phyloP scores from a whole-genome alignment of 2,113 vertebrate species.

The Collichthys lucidus region DNA sequence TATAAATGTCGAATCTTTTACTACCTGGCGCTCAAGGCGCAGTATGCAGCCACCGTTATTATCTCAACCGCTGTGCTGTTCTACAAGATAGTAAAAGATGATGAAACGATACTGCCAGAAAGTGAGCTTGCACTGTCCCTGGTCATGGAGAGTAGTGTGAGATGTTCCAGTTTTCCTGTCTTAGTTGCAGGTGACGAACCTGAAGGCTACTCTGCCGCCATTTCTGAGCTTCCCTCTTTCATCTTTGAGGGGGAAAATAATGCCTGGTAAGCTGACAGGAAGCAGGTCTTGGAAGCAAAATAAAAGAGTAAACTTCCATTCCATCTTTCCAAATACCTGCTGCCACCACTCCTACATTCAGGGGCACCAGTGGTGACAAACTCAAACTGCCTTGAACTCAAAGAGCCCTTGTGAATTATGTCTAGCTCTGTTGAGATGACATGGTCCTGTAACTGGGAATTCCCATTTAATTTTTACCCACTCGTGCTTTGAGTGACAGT shows the following conservation, averaged over 20 bases:
- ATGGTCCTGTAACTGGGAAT: slow-evolving; percentile 25
- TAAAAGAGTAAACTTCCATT: slow-evolving; percentile 15
- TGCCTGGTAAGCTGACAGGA: slow-evolving; percentile 20
- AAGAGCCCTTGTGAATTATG: slow-evolving; percentile 40
- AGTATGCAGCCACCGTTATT: slow-evolving; percentile 70
- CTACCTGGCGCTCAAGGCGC: slow-evolving; percentile 73
- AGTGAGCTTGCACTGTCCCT: slow-evolving; percentile 30
- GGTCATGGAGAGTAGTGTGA: slow-evolving; percentile 20
- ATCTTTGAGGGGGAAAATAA: not conserved
- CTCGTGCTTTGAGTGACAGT: slow-evolving; percentile 25
- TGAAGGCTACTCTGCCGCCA: not conserved
- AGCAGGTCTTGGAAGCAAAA: slow-evolving; percentile 8
- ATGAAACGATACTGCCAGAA: slow-evolving; percentile 56
- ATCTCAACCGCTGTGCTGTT: slow-evolving; percentile 75
- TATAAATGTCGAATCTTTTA: slow-evolving; percentile 77
- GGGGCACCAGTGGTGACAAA: slow-evolving; percentile 36
- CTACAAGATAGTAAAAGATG: slow-evolving; percentile 77
- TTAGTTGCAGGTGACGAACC: slow-evolving; percentile 10
- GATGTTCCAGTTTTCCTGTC: slow-evolving; percentile 23
- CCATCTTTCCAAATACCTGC: slow-evolving; percentile 30
- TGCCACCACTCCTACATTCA: slow-evolving; percentile 9
- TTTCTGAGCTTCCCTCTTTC: slow-evolving; percentile 7
- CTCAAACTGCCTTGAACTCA: slow-evolving; percentile 32
- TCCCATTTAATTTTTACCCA: slow-evolving; percentile 39
- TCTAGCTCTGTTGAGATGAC: slow-evolving; percentile 13